Evolutionary conservation across 2,888 invertebrate genomes (phyloP), one percentile per base, ranked within the genome.

Genomic region (Ochropleura plecta): DNA sequence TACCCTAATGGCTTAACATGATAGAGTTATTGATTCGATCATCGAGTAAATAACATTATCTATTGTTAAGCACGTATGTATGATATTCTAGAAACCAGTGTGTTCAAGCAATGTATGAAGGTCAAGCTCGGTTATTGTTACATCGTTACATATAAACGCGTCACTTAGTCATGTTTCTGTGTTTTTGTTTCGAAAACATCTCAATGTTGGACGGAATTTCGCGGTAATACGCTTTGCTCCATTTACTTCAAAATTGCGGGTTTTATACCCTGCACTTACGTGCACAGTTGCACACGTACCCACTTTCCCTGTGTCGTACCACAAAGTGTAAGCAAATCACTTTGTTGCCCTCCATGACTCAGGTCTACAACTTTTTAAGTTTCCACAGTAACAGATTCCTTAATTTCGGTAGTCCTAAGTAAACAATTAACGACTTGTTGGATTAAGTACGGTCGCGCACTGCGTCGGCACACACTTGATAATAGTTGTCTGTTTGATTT

Each of bases 81-180:
- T 81, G 85, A 78, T 88, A 90, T 91, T 90, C 92, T 92, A 91
- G 90, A 92, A 89, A 89, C 86, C 90, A 85, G 87, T 89, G 87
- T 86, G 88, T 85, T 88, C 85, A 79, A 88, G 86, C 83, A 85
- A 87, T 88, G 85, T 84, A 79, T 89, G 94, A 95, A 95, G 95
- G 95, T 93, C 95, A 90, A 87, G 86, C 85, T 88, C 85, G 79
- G 88, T 88, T 93, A 92, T 93, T 94, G 92, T 93, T 91, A 87
- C 64, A 76, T 81, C 75, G 86, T 85, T 86, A 88, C 86, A 87
- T 74, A 70, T 66, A 76, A 77, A 80, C 70, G 73, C 79, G 79
- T 83, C 79, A 88, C 87, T 76, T 88, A 72, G 76, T 72, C 62
- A 55, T 53, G 72, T 74, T 72, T 70, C 70, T 78, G 18, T 76